phyloP scores from a whole-genome alignment of 2,888 invertebrate species.

The Zonitis immaculata region DNA sequence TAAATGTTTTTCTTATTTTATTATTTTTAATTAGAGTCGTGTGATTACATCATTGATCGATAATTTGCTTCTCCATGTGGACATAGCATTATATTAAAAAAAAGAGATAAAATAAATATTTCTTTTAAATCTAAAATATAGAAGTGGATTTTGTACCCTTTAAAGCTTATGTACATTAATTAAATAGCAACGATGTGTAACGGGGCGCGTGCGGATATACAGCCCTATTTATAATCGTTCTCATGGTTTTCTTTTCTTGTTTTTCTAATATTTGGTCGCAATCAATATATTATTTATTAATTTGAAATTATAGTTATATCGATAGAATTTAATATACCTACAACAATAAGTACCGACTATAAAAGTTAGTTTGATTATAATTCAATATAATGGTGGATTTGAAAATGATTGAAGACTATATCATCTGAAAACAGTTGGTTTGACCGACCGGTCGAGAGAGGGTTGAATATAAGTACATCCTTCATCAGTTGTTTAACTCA shows the following conservation, averaged over 20 bases:
- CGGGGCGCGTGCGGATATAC: constrained; percentile 13
- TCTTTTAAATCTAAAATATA: constrained; percentile 1
- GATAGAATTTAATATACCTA: no score
- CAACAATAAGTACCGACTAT: not conserved
- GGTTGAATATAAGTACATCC: constrained; percentile 44
- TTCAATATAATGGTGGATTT: constrained; percentile 16
- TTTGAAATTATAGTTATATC: not conserved
- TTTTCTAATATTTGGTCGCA: not conserved
- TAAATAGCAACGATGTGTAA: constrained; percentile 14
- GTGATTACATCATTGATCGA: constrained; percentile 13
- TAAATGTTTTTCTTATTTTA: not conserved
- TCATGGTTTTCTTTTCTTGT: not conserved
- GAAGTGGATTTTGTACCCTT: constrained; percentile 6
- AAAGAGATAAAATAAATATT: not conserved
- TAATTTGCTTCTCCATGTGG: not conserved
- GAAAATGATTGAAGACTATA: constrained; percentile 28
- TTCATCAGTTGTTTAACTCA: constrained; percentile 50
- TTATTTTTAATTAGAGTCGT: not conserved
- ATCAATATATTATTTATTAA: not conserved
- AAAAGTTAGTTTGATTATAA: not conserved
- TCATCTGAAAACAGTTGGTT: constrained; percentile 29
- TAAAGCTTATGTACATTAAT: constrained; percentile 14
- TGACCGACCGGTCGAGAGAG: constrained; percentile 34
- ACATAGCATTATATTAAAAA: not conserved
- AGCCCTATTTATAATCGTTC: constrained; percentile 1